Percentiles rank a stretch among this genome's conserved stretches.
Evolutionary conservation across 2,113 vertebrate species (phyloP).

Genomic region (Sinocyclocheilus anophthalmus): DNA sequence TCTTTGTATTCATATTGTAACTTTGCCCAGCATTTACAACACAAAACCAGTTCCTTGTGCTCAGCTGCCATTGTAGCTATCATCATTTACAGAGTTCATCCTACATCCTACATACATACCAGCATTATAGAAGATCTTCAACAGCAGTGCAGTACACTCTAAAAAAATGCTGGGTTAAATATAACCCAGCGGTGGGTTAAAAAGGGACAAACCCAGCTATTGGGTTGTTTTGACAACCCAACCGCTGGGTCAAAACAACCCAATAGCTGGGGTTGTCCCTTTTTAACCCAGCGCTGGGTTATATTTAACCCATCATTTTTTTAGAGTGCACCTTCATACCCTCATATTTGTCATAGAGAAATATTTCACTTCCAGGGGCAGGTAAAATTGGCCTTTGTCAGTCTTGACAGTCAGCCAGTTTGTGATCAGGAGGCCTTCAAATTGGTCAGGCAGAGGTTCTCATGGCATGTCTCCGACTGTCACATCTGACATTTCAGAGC

Average conservation of each 20-base stretch:
- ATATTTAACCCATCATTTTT: too few relatives aligned
- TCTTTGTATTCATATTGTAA: not conserved
- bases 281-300: too few relatives aligned
- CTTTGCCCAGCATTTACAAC: not conserved
- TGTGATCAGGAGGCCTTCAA: slow-evolving; percentile 60
- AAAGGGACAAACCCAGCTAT: too few relatives aligned
- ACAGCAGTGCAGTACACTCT: not conserved
- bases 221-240: too few relatives aligned
- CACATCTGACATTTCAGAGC: slow-evolving; percentile 73
- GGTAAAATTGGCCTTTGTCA: slow-evolving; percentile 51
- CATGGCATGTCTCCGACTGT: slow-evolving; percentile 65
- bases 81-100: not conserved
- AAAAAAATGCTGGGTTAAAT: too few relatives aligned
- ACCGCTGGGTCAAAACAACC: too few relatives aligned
- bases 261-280: too few relatives aligned
- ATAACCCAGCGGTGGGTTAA: too few relatives aligned
- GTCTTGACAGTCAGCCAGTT: slow-evolving; percentile 43
- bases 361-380: slow-evolving; percentile 49
- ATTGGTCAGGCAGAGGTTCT: slow-evolving; percentile 57
- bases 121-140: not conserved
- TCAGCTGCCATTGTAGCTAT: not conserved
- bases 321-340: not conserved
- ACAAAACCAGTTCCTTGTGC: not conserved
- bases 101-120: not conserved
- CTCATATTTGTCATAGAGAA: slow-evolving; percentile 29